Evolutionary conservation across 1,140 invertebrate genomes (phyloP).

Genomic region (Cepaea nemoralis): DNA sequence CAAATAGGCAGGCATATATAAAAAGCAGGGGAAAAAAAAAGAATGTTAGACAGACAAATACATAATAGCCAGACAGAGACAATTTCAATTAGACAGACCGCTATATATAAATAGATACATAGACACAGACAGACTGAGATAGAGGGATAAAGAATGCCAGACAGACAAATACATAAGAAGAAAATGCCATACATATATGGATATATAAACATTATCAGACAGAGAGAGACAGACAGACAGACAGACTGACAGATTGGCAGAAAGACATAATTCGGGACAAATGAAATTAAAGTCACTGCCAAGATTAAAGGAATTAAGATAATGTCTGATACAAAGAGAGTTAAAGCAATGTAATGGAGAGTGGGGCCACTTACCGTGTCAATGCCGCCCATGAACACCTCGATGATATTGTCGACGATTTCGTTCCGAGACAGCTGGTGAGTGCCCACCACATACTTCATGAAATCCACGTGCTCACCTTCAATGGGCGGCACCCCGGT

Average conservation of each 20-base stretch:
- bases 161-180: background rate
- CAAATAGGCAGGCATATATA: background rate
- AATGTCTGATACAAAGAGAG: background rate
- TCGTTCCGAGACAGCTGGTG: slow-evolving; percentile 55
- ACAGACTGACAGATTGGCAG: background rate
- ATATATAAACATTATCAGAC: background rate
- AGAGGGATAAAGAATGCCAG: background rate
- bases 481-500: slow-evolving; percentile 1
- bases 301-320: background rate
- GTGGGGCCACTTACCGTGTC: slow-evolving; percentile 81
- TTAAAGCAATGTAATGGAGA: background rate
- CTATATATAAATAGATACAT: background rate
- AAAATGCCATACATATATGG: background rate
- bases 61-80: background rate
- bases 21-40: background rate
- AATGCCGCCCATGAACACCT: slow-evolving; percentile 89
- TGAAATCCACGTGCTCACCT: slow-evolving; percentile 46
- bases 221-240: background rate
- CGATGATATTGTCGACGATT: slow-evolving; percentile 78
- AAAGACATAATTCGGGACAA: background rate
- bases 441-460: slow-evolving; percentile 58
- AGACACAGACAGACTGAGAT: background rate
- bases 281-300: background rate
- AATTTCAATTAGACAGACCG: background rate
- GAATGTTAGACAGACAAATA: slow-evolving; percentile 8